Evolutionary conservation across 2,888 invertebrate species (phyloP).

Genomic region (Chymomyza amoena): DNA sequence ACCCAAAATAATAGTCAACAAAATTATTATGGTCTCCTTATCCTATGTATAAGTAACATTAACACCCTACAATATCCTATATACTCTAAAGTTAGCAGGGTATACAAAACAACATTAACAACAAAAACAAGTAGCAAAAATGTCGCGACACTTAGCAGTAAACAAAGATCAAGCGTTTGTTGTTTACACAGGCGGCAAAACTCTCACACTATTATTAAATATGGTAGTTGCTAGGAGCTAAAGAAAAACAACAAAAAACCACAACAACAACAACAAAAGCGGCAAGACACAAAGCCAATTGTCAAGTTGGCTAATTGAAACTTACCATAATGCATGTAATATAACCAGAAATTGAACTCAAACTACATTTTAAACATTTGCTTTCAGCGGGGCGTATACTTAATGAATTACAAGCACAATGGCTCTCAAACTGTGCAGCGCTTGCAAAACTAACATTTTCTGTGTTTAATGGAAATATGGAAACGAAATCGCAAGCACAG

Average conservation of each 20-base stretch:
- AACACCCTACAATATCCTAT: too few relatives aligned
- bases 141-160: conserved; percentile 35
- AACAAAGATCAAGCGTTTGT: conserved; percentile 49
- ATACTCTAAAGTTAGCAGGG: too few relatives aligned
- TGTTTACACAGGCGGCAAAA: conserved; percentile 65
- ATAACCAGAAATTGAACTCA: background rate
- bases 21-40: too few relatives aligned
- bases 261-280: conserved; percentile 26
- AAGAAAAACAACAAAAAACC: conserved; percentile 12
- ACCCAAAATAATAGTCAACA: too few relatives aligned
- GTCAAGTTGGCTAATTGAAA: conserved; percentile 57
- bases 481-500: too few relatives aligned
- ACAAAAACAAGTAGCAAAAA: background rate
- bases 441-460: background rate
- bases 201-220: conserved; percentile 63
- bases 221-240: conserved; percentile 20
- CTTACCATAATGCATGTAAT: conserved; percentile 16
- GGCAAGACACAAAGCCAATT: conserved; percentile 34
- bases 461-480: too few relatives aligned
- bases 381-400: background rate
- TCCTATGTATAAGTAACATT: too few relatives aligned
- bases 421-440: conserved; percentile 28
- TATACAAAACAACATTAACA: background rate
- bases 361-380: background rate
- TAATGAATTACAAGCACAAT: background rate